phyloP scores from a whole-genome alignment of 2,113 vertebrate species.

The Indicator indicator region DNA sequence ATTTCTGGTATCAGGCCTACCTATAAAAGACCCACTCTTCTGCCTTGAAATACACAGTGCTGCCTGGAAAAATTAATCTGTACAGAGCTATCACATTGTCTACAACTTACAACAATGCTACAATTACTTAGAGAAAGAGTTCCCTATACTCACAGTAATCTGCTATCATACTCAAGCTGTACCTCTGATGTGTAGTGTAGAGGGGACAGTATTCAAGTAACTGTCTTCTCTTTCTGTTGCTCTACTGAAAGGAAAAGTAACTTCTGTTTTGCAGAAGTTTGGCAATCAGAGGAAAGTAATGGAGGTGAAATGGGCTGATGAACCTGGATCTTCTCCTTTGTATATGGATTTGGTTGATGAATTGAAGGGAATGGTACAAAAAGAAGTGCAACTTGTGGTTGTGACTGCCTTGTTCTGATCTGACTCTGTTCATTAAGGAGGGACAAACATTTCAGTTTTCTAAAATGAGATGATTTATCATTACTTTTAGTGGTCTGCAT shows the following conservation, averaged over 20 bases:
- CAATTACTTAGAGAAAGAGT: neutral
- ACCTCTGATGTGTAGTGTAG: neutral
- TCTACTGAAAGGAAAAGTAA: neutral
- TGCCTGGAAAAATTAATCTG: neutral
- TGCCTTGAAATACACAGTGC: neutral
- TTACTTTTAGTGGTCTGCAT: neutral
- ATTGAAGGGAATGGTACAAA: neutral
- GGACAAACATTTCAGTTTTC: neutral
- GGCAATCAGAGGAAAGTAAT: neutral
- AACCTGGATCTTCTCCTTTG: rapidly evolving
- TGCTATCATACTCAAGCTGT: neutral
- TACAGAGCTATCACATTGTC: neutral
- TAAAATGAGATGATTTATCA: neutral
- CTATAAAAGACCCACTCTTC: neutral
- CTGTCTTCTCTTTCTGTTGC: neutral
- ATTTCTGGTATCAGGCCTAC: neutral
- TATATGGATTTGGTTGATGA: neutral
- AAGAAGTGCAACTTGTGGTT: neutral
- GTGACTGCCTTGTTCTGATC: neutral
- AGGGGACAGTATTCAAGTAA: neutral
- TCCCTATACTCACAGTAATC: neutral
- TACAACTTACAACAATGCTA: neutral
- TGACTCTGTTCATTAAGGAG: neutral
- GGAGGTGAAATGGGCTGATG: neutral
- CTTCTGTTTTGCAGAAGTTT: neutral